A percentile compares a stretch with the other conserved stretches of the same genome.
Evolutionary conservation across 2,797 vertebrate species (phyloP).

Genomic region (Myioborus melanocephalus): DNA sequence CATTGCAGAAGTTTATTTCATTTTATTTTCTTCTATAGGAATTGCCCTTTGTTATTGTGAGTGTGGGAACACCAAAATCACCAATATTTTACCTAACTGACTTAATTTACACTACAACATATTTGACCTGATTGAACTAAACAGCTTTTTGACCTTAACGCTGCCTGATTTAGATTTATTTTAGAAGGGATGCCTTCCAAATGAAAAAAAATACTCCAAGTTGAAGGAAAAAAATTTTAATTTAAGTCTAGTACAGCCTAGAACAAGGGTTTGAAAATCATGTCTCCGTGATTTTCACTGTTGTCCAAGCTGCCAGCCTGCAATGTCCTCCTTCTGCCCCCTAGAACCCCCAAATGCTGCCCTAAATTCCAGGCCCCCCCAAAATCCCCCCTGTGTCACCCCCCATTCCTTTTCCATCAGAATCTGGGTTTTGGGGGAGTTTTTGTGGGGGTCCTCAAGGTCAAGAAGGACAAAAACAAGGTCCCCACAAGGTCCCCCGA

Average conservation of each 20-base stretch:
- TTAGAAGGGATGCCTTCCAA: neutral
- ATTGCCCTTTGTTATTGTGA: neutral
- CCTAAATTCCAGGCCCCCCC: rapidly evolving
- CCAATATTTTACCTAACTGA: neutral
- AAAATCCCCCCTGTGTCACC: rapidly evolving
- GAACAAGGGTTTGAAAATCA: neutral
- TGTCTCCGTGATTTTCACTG: neutral
- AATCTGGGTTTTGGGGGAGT: neutral
- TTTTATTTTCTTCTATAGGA: neutral
- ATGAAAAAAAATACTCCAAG: neutral
- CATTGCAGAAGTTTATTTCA: neutral
- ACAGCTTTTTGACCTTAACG: neutral
- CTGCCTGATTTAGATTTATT: neutral
- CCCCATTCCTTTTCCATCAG: neutral
- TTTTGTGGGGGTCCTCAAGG: rapidly evolving
- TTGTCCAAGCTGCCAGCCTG: constrained; percentile 91
- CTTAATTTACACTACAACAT: neutral
- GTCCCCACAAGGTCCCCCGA: rapidly evolving
- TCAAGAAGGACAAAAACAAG: neutral
- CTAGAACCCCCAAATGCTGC: no score
- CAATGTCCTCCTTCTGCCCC: constrained; percentile 85
- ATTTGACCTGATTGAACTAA: neutral
- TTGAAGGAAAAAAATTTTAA: neutral
- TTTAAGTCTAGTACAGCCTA: neutral
- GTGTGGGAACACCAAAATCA: neutral